Evolutionary conservation across 1,140 invertebrate genomes (phyloP), one percentile per base, ranked within the genome.

Genomic region (Pseudoatta argentina): DNA sequence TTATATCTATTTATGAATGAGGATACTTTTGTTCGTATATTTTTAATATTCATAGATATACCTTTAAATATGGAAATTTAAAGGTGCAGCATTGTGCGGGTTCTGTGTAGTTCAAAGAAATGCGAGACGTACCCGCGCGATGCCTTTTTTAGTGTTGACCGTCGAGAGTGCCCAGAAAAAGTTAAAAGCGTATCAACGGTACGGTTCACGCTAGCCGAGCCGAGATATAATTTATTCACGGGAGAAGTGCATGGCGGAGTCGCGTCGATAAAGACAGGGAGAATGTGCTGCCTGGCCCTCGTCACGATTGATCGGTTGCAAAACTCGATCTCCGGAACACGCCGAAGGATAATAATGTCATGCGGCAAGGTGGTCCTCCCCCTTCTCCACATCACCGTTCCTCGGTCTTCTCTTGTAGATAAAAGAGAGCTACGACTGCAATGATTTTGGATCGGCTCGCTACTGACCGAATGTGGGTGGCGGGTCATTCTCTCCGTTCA

Each of bases 401-500:
- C 24, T 34, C 30, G 59, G 7, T 24, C 10, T 8, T 14, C 51
- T 51, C 24, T 21, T 10, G 34, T 59, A 53, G 18, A 69, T 81
- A 78, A 91, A 73, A 76, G 30, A 72, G 48, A 64, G n/a, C 30
- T 44, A 69, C 16, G 55, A 82, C 24, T 76, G 44, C 30, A 61
- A 51, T 53, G 81, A 89, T 85, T 88, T 81, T 86, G 27, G 48
- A 77, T 63, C 78, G 67, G 61, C 76, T 71, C 24, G 72, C 88
- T 89, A 89, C 85, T 78, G 87, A 55, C 44, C 61, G 72, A 83
- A 88, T 44, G 83, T 88, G 87, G 76, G 88, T 89, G 88, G 88
- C 83, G 66, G 69, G 39, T 77, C 72, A 44, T 75, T 67, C 44
- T 18, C 61, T 44, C 27, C 27, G 14, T n/a, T n/a, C 14, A 27